Evolutionary conservation across 1,140 invertebrate species (phyloP), one percentile per base, ranked within the genome.

Genomic region (Achroia grisella): DNA sequence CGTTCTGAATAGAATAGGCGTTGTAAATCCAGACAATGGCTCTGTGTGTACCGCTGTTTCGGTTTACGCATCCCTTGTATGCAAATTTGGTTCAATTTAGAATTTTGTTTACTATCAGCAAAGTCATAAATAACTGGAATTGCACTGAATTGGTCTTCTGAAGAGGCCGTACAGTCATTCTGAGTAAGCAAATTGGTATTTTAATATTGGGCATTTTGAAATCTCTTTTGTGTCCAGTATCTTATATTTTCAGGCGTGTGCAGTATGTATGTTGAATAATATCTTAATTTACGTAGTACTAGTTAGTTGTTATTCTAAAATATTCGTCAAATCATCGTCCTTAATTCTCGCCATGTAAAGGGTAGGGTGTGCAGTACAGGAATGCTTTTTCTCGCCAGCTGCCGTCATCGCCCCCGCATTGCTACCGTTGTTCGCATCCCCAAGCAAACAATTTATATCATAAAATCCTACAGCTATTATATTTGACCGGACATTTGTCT

Each of bases 21-120:
- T 15, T 37, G 35, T 37, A 15, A 3, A n/a, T 15, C 35, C 8
- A 15, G 17, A 37, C 35, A 37, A 37, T 37, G 35, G 35, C 33
- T 35, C 33, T 12, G 35, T 17, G 14, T 37, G 13, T 37, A 37
- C 35, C 35, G 35, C 35, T 37, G 35, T 37, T 37, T 37, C 35
- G 35, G 13, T 37, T 37, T 37, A 37, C 35, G 41, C 55, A 48
- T 48, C 53, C 47, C 51, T 63, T 64, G 61, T 58, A 60, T 64
- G 61, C 63, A 71, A 71, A 71, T 67, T 66, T 48, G 10, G 52
- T 55, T 46, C 61, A 67, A 62, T 67, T 70, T 62, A 42, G 56
- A 47, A 37, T 60, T 62, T 62, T 46, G 51, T 52, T 65, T 56
- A 59, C 52, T 63, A 59, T 62, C 58, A 60, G 58, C 50, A 55